Conservation (phyloP, 1,140 invertebrate species). For the Triops longicaudatus region DNA sequence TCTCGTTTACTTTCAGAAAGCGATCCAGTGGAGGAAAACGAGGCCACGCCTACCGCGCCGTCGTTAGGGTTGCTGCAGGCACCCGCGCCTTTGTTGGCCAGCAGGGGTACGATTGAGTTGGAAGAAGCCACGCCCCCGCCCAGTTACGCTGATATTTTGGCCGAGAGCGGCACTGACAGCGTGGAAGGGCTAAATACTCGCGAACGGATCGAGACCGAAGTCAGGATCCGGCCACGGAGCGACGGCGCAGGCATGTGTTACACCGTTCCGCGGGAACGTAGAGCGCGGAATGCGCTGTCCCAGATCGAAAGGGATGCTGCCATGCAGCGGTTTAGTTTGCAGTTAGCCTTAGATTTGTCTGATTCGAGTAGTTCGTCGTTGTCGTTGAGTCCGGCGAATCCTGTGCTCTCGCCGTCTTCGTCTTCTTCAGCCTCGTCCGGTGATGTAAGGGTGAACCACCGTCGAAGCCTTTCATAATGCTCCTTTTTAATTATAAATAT, state of each 20-base stretch:
- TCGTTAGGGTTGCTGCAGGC: neutral
- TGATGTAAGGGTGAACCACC: neutral
- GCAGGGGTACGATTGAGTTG: constrained; percentile 23
- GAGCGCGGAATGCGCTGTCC: neutral
- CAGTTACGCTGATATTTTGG: constrained; percentile 25
- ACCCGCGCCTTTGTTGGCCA: neutral
- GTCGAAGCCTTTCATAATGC: neutral
- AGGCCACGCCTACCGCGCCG: neutral
- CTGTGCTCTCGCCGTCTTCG: constrained; percentile 23
- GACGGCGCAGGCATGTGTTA: neutral
- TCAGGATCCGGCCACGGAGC: constrained; percentile 13
- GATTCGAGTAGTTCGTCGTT: constrained; percentile 27
- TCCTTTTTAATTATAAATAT: no score
- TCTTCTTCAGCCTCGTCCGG: constrained; percentile 25
- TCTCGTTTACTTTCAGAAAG: neutral
- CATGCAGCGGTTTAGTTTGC: constrained; percentile 28
- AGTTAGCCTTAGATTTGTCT: constrained; percentile 29
- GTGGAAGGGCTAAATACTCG: neutral
- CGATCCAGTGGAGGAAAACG: no score
- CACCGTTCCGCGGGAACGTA: neutral
- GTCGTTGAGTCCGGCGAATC: constrained; percentile 22
- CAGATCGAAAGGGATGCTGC: constrained; percentile 17
- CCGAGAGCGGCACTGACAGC: neutral
- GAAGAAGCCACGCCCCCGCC: constrained; percentile 25
- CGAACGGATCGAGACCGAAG: neutral